Evolutionary conservation across 2,888 invertebrate species (phyloP), one percentile per base, ranked within the genome.

Genomic region (Aphrophora alni): DNA sequence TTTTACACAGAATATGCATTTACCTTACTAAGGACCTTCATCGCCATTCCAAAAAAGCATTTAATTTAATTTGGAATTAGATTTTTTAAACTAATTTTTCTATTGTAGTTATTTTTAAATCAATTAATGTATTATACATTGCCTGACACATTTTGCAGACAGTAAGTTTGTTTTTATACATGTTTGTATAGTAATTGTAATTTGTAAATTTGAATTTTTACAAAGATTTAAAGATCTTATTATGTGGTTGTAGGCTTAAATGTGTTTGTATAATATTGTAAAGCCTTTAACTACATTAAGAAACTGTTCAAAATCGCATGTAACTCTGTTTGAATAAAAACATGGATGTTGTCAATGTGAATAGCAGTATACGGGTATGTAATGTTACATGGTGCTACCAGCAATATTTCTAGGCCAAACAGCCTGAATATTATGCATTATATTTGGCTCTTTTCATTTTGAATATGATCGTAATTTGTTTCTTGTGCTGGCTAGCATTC

Each of bases 331-430:
- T 59, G n/a, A 51, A 73, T 78, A 78, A 78, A 78, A 72, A 38
- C 72, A 78, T 78, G 78, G 51, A 78, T 78, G 78, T 78, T 72
- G 73, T 78, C 73, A 73, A 78, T 73, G 28, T 78, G 73, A 78
- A 78, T 78, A 78, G 78, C 78, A 73, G 10, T 59, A 73, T 73
- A 73, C 73, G 73, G 72, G 51, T 73, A 72, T 72, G 78, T 28
- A 71, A 72, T 28, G 77, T 77, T 17, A 17, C 59, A 59, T 59
- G 59, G 59, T 59, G 59, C 59, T 59, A 59, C 21, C 59, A 59
- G 59, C 59, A 59, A 59, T 59, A 59, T 59, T 59, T 59, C 59
- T 12, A 59, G 59, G 59, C 21, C 44, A 3, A 12, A 44, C 44
- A 44, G 44, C 44, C 44, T 44, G 17, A 2, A 7, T 44, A 44